Evolutionary conservation across 2,888 invertebrate species (phyloP), one percentile per base, ranked within the genome.

Genomic region (Podotricha telesiphe): DNA sequence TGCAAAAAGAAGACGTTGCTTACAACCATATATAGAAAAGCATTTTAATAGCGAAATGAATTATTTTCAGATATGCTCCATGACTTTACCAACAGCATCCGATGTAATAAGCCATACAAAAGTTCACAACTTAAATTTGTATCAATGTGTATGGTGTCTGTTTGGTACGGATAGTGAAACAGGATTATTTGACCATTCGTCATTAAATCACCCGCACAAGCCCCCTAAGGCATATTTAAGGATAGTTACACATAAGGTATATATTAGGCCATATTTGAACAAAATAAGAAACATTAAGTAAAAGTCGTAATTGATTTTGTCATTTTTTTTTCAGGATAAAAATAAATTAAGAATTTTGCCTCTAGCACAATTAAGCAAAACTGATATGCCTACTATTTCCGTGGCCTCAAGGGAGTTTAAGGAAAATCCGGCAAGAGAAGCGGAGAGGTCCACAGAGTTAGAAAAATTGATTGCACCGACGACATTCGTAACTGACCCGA

Each of bases 61-160:
- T 22, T 56, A 53, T 51, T 82, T 82, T 2, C 79, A 91, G 92
- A 67, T 84, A 0, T 92, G 92, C 71, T 40, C 76, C 0, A 47
- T 71, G 2, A 72, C 73, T 15, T 68, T 75, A 7, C 69, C 79
- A 0, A 82, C 83, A 2, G 74, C 83, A 0, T 19, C 75, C 0
- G 89, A 88, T 15, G 74, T 94, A 48, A 68, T 88, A 6, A 75
- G 80, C 19, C 93, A 91, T 71, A 77, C 89, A 75, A 86, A 84
- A 72, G 55, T 34, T 1, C 94, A 94, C 73, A 86, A 83, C 0
- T 70, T 93, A n/a, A 87, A 82, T 70, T 72, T 89, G 64, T 92
- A 90, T 70, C 92, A 87, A 77, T 94, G 94, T 74, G 82, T 87
- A 0, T 90, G 89, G 84, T 94, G 94, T 69, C 79, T 87, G 0